phyloP scores from a whole-genome alignment of 2,888 invertebrate species.

The Phania funesta region DNA sequence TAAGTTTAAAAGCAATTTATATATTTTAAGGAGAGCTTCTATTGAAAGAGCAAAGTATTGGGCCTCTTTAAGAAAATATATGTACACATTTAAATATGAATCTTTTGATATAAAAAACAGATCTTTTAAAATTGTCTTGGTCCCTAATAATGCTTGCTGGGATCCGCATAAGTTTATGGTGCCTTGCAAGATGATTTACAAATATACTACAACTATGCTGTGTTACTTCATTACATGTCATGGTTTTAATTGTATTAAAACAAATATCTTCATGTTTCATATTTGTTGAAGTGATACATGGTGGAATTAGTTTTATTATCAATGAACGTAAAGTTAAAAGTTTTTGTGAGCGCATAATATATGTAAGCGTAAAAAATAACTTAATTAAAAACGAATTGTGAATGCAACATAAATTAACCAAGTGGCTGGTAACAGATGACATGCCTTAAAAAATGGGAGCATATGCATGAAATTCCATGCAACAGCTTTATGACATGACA shows the following conservation, averaged over 20 bases:
- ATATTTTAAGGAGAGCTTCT: too few species aligned
- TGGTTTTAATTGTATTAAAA: conserved; percentile 50
- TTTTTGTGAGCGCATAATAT: conserved; percentile 37
- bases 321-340: conserved; percentile 26
- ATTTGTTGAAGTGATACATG: conserved; percentile 3
- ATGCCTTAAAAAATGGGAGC: conserved; percentile 13
- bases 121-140: too few species aligned
- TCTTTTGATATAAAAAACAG: too few species aligned
- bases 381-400: conserved; percentile 38
- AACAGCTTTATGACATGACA: too few species aligned
- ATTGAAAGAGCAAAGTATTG: too few species aligned
- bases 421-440: neutral
- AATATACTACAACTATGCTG: conserved; percentile 16
- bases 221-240: conserved; percentile 56
- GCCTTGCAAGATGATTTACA: neutral
- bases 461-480: neutral
- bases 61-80: too few species aligned
- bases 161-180: too few species aligned
- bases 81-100: too few species aligned
- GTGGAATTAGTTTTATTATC: conserved; percentile 46
- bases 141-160: too few species aligned
- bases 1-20: too few species aligned
- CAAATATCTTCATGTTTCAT: conserved; percentile 1
- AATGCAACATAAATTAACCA: conserved; percentile 17
- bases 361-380: conserved; percentile 8